A percentile compares a stretch with the other conserved stretches of the same genome.
Conservation (phyloP, 2,113 vertebrate genomes). For the Apistogramma diplotaenia region DNA sequence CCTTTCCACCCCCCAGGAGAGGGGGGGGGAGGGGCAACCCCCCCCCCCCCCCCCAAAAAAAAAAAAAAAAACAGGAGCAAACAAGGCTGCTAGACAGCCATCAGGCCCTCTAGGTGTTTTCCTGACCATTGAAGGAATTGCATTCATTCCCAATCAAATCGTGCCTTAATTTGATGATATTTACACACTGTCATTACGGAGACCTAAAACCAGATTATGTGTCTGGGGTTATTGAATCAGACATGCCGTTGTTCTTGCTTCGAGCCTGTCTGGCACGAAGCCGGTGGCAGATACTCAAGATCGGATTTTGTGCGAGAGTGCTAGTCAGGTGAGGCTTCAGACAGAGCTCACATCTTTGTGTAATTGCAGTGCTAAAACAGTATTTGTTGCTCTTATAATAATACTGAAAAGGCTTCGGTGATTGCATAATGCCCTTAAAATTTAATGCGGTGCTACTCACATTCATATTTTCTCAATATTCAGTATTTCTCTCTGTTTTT, state of each 20-base stretch:
- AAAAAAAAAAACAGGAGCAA: slow-evolving; percentile 2
- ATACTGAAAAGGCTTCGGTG: neutral
- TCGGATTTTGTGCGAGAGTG: slow-evolving; percentile 12
- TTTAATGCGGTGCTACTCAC: neutral
- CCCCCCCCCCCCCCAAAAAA: no score
- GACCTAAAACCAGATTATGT: slow-evolving; percentile 53
- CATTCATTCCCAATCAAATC: slow-evolving; percentile 40
- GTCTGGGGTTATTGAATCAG: slow-evolving; percentile 53
- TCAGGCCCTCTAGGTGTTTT: slow-evolving; percentile 38
- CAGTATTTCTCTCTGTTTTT: neutral
- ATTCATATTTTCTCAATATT: neutral
- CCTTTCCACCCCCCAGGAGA: no score
- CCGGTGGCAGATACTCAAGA: slow-evolving; percentile 4
- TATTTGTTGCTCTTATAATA: neutral
- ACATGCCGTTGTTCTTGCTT: slow-evolving; percentile 35
- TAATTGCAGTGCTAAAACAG: neutral
- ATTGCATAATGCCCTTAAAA: neutral
- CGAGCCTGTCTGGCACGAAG: slow-evolving; percentile 3
- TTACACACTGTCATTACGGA: slow-evolving; percentile 44
- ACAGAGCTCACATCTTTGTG: neutral
- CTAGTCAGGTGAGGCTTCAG: slow-evolving; percentile 4
- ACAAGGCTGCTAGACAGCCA: slow-evolving; percentile 19
- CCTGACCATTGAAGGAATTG: slow-evolving; percentile 37
- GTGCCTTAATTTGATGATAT: slow-evolving; percentile 52
- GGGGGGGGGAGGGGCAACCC: no score